A percentile compares a stretch with the other conserved stretches of the same genome.
phyloP scores from a whole-genome alignment of 2,888 invertebrate genomes.

The Agapostemon virescens region DNA sequence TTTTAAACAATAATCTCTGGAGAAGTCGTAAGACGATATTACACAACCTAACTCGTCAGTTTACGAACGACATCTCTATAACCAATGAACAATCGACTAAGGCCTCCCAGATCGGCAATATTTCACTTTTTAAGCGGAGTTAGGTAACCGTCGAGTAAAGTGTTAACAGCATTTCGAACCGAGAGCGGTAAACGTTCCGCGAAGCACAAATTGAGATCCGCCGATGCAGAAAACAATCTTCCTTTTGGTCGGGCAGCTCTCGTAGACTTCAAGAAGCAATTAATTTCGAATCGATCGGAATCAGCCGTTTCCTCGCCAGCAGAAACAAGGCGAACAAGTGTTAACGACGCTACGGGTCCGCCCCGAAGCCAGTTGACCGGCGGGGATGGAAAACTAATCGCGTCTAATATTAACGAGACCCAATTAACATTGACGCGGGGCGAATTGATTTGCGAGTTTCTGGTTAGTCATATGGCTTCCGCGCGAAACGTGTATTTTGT shows the following conservation, averaged over 20 bases:
- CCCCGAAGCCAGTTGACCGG: conserved; percentile 9
- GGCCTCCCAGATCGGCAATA: neutral
- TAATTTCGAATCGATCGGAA: neutral
- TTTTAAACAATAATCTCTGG: neutral
- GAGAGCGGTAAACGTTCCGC: neutral
- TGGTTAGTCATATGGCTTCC: neutral
- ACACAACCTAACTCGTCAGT: neutral
- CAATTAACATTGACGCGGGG: neutral
- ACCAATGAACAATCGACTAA: conserved; percentile 1
- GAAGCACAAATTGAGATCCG: neutral
- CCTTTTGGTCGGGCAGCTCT: neutral
- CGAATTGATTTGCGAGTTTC: conserved; percentile 16
- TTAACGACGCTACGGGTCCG: neutral
- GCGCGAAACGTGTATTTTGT: neutral
- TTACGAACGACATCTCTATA: neutral
- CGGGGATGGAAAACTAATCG: neutral
- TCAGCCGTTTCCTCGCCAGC: neutral
- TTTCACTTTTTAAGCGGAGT: neutral
- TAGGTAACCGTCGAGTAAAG: neutral
- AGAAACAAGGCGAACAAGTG: neutral
- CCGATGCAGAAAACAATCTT: neutral
- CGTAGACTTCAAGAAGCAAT: neutral
- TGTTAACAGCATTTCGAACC: neutral
- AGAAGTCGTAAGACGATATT: neutral
- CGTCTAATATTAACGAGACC: neutral